phyloP scores from a whole-genome alignment of 2,797 vertebrate species.

The Gobionotothen gibberifrons region DNA sequence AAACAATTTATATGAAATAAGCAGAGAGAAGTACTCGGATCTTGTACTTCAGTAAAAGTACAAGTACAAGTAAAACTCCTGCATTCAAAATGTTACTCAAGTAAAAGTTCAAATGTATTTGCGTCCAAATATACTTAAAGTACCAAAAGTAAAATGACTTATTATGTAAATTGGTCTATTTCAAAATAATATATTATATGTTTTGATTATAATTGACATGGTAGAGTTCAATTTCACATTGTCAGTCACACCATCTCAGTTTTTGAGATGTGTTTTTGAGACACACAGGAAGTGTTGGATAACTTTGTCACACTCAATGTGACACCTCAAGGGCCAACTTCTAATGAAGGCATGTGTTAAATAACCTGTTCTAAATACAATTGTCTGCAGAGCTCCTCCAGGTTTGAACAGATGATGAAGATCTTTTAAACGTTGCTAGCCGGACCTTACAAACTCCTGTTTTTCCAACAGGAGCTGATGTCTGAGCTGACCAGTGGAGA shows the following conservation, averaged over 20 bases:
- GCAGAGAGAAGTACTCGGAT: no score
- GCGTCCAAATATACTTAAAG: no score
- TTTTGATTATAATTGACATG: no score
- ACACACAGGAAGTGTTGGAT: not conserved
- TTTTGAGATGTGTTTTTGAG: not conserved
- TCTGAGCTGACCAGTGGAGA: conserved; percentile 70
- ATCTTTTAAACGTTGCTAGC: not conserved
- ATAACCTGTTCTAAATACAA: not conserved
- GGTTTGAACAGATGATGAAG: not conserved
- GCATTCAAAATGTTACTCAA: no score
- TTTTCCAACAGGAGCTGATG: conserved; percentile 86
- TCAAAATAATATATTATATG: no score
- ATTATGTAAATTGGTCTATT: no score
- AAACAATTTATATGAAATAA: not conserved
- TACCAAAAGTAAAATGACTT: no score
- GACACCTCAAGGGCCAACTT: not conserved
- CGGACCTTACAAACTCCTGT: not conserved
- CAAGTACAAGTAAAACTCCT: no score
- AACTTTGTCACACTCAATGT: not conserved
- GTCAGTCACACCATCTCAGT: not conserved
- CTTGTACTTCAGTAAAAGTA: no score
- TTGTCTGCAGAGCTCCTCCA: no score
- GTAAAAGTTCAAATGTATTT: no score
- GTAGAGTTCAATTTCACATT: not conserved
- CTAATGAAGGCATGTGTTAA: not conserved